Evolutionary conservation across 2,888 invertebrate species (phyloP).

Genomic region (Dasypogon diadema): DNA sequence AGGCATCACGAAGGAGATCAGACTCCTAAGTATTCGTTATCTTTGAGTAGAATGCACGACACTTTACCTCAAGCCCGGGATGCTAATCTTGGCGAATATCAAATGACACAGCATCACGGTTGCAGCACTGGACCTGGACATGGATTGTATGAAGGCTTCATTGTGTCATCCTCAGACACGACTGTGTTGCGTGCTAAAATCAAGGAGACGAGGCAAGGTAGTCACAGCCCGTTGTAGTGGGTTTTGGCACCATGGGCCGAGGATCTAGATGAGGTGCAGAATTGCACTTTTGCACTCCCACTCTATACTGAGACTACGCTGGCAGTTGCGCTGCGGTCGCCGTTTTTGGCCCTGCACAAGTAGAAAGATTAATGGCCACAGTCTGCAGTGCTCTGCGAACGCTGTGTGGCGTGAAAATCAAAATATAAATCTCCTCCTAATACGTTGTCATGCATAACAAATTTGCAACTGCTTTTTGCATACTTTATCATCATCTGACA

Average conservation of each 20-base stretch:
- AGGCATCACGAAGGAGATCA: conserved; percentile 47
- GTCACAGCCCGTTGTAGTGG: background rate
- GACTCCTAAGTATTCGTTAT: conserved; percentile 29
- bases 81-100: conserved; percentile 38
- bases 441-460: conserved; percentile 55
- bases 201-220: background rate
- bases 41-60: background rate
- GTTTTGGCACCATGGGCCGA: background rate
- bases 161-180: conserved; percentile 1
- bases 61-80: conserved; percentile 1
- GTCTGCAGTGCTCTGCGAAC: conserved; percentile 13
- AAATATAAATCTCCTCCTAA: conserved; percentile 54
- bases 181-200: conserved; percentile 9
- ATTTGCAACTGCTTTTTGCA: conserved; percentile 52
- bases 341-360: conserved; percentile 35
- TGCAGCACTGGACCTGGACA: background rate
- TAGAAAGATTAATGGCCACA: conserved; percentile 54
- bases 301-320: conserved; percentile 5
- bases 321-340: background rate
- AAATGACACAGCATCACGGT: conserved; percentile 15
- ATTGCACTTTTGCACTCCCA: conserved; percentile 26
- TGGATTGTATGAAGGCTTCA: conserved; percentile 4
- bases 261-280: conserved; percentile 12
- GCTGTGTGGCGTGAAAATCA: conserved; percentile 51
- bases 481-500: conserved; percentile 47